Evolutionary conservation across 1,140 invertebrate genomes (phyloP), one percentile per base, ranked within the genome.

Genomic region (Epicauta chinensis): DNA sequence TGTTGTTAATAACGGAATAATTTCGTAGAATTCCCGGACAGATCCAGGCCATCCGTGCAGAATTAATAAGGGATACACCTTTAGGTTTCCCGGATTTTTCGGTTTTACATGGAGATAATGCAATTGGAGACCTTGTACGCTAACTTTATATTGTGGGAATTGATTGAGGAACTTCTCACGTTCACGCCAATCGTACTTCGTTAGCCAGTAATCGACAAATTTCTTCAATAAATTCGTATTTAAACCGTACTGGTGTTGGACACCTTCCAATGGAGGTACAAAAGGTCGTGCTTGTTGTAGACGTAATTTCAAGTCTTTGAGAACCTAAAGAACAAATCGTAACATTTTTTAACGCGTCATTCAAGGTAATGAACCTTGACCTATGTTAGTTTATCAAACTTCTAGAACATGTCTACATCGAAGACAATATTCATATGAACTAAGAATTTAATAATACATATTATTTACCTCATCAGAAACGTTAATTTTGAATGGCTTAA

Each of bases 11-110:
- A 86, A 30, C 0, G 88, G 88, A 53, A 91, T 83, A 1, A 91
- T 75, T 61, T 89, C 85, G 57, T 89, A 86, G 66, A 93, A 94
- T 69, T 95, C 90, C 5, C 86, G 75, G 1, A 94, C 76, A 0
- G 87, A 89, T 23, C 92, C 91, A 2, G 93, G 92, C 93, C 92
- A 97, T n/a, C 92, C 92, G 63, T 96, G 92, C 2, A 91, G 61
- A 0, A 96, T 15, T 0, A 95, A 61, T 14, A 93, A 44, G 0
- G 88, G 88, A 9, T 63, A 6, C 3, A 66, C 57, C 47, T 60
- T 56, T 14, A 44, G n/a, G n/a, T 42, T 35, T 45, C 40, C 43
- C 9, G 71, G 14, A 69, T 70, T 58, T 60, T 69, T 56, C 0
- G 82, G 80, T 51, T 79, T 81, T 0, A 81, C 75, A 29, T 77